Evolutionary conservation across 2,113 vertebrate genomes (phyloP).

Genomic region (Trichechus manatus): DNA sequence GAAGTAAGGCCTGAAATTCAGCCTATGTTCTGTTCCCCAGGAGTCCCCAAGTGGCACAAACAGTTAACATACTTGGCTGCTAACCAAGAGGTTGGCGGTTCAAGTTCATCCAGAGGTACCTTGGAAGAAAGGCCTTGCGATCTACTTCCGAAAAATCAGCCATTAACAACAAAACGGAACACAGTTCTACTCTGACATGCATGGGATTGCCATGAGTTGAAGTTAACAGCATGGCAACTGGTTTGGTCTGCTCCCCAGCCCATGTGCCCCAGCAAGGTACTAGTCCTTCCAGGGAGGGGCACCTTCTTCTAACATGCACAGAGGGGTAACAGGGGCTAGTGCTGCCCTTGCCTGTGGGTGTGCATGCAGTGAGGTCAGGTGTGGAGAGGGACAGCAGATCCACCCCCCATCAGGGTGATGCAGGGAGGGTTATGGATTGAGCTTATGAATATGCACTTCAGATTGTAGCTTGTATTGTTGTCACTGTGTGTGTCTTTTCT

Average conservation of each 20-base stretch:
- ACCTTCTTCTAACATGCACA: background rate
- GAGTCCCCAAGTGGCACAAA: too few relatives aligned
- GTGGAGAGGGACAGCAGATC: background rate
- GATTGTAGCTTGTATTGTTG: background rate
- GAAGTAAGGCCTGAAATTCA: background rate
- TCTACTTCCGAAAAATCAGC: too few relatives aligned
- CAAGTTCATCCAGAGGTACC: too few relatives aligned
- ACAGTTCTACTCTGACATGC: too few relatives aligned
- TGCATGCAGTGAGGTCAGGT: background rate
- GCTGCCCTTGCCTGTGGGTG: background rate
- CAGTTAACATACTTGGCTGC: too few relatives aligned
- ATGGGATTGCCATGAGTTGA: too few relatives aligned
- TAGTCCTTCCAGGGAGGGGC: background rate
- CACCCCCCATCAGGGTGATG: fast-evolving
- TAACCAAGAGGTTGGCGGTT: too few relatives aligned
- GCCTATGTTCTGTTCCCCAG: background rate
- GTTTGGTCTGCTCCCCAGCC: background rate
- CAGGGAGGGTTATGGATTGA: background rate
- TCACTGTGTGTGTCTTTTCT: background rate
- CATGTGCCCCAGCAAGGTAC: background rate
- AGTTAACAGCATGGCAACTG: too few relatives aligned
- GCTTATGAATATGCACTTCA: background rate
- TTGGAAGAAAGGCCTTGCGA: too few relatives aligned
- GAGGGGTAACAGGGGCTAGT: background rate
- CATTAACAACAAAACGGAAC: too few relatives aligned